Evolutionary conservation across 2,888 invertebrate genomes (phyloP).

Genomic region (Zygogramma bicolorata): DNA sequence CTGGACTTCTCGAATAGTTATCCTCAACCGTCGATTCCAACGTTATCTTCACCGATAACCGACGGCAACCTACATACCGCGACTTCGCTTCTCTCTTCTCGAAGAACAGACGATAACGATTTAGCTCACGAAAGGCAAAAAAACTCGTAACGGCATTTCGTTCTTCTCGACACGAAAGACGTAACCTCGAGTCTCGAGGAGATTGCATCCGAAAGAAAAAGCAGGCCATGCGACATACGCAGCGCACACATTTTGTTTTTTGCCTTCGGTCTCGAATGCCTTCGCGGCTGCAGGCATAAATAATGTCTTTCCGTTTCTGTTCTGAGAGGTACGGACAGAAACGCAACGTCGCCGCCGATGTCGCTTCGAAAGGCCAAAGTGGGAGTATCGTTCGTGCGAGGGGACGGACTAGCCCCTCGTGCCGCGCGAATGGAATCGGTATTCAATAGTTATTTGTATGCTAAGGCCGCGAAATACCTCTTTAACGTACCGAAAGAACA

Average conservation of each 20-base stretch:
- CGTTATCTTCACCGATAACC: background rate
- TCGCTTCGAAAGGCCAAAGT: background rate
- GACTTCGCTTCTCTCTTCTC: background rate
- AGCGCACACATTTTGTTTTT: slow-evolving; percentile 29
- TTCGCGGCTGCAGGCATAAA: slow-evolving; percentile 26
- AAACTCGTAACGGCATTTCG: background rate
- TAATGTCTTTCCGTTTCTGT: slow-evolving; percentile 26
- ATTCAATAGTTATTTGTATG: no score
- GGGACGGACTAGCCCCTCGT: background rate
- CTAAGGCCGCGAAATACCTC: no score
- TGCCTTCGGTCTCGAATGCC: slow-evolving; percentile 29
- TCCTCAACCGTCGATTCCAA: no score
- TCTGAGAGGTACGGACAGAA: slow-evolving; percentile 28
- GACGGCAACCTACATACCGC: background rate
- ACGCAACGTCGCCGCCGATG: background rate
- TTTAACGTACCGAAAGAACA: no score
- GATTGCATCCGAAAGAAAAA: slow-evolving; percentile 32
- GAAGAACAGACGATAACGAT: slow-evolving; percentile 7
- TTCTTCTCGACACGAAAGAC: background rate
- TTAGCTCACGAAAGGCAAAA: slow-evolving; percentile 14
- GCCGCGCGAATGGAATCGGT: background rate
- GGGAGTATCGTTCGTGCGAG: background rate
- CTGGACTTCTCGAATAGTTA: no score
- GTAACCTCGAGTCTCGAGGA: slow-evolving; percentile 26
- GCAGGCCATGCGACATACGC: slow-evolving; percentile 23